Evolutionary conservation across 2,797 vertebrate genomes (phyloP), one percentile per base, ranked within the genome.

Genomic region (Hipposideros larvatus): DNA sequence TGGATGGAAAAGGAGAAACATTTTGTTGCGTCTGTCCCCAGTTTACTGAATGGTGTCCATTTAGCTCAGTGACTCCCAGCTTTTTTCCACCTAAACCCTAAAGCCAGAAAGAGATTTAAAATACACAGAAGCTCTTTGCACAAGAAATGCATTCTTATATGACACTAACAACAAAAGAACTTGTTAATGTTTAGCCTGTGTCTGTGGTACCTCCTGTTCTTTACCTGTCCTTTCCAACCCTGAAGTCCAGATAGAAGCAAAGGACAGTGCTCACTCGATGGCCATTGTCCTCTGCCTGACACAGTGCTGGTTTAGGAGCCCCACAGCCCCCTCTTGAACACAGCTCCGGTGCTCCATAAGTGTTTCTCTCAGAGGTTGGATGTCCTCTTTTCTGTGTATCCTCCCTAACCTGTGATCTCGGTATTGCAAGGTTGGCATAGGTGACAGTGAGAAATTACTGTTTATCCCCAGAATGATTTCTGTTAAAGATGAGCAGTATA

Each of bases 361-460:
- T 65, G 61, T 91, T 79, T 70, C 53, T 31, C 34, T 48, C 70
- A 71, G 51, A 92, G 65, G 19, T 48, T 85, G 28, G 46, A 24
- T 80, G 51, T 82, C 84, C 90, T 97, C 95, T 92, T 93, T 91
- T 97, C 94, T 95, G 63, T 93, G 92, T 93, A 48, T 93, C 92
- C 82, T 95, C 83, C 37, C 73, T 92, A 66, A 43, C 28, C 48
- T 70, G 26, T 55, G 46, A 66, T 63, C 68, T 61, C 34, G 5
- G 43, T 53, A 79, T 28, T 55, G 11, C 51, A 63, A 41, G 57
- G 11, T n/a, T 24, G 22, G 57, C 51, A n/a, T 43, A 37, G 53
- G 70, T 93, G 61, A 63, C 48, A 48, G 28, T 83, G 59, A 85
- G 63, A 90, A 94, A 37, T 79, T 55, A 21, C 68, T 78, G 14